Conservation (phyloP, 1,140 invertebrate genomes). For the Rhopalosiphum maidis region DNA sequence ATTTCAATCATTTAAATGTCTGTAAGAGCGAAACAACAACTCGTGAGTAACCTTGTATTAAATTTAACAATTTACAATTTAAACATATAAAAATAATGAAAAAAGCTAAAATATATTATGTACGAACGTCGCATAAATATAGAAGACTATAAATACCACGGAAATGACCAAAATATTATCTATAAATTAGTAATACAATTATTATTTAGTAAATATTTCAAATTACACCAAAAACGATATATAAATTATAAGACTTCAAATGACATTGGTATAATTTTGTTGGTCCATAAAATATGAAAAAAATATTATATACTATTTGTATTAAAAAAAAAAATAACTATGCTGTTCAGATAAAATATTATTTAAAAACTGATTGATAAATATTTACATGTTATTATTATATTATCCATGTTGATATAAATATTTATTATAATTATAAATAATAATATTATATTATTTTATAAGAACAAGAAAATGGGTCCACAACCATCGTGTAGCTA, state of each 20-base stretch:
- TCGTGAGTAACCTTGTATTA: not conserved
- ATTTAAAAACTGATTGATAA: not conserved
- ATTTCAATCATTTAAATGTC: not conserved
- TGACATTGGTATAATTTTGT: not conserved
- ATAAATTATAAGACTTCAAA: not conserved
- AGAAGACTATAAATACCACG: no score
- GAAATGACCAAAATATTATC: not conserved
- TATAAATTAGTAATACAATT: not conserved
- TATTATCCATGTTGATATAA: no score
- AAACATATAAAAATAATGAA: not conserved
- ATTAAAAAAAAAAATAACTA: not conserved
- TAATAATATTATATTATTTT: no score
- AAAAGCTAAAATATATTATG: no score
- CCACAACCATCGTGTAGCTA: not conserved
- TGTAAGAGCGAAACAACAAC: not conserved
- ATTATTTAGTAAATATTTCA: not conserved
- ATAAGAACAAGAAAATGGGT: not conserved
- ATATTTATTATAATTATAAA: no score
- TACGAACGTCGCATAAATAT: not conserved
- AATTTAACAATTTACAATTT: not conserved
- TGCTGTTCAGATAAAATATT: not conserved
- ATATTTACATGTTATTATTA: not conserved
- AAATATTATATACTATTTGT: not conserved
- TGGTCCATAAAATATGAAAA: not conserved
- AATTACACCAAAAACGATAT: not conserved